Base-by-base conservation (phyloP, 2,888 invertebrate genomes). In the Ichneumoninae sp. region DNA sequence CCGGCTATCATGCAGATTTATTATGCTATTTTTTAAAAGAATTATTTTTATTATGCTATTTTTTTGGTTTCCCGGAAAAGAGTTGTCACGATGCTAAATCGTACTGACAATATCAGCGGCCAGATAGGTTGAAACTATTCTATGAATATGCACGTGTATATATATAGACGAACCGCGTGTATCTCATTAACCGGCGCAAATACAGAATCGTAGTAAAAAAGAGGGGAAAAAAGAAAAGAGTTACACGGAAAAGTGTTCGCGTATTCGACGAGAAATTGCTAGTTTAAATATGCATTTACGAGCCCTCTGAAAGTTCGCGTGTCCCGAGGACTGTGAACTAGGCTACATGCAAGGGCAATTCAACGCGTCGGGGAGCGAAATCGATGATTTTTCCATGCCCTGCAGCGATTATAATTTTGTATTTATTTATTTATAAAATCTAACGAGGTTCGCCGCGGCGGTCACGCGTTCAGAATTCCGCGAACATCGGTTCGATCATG, bases 161-260 rank as follows among this genome's bases (percentile, higher is more conserved):
- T 44, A 44, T 44, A 44, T 16, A 44, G 44, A 44, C 16, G 4
- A 16, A 16, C 44, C 13, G 16, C 44, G 44, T 13, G 16, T 22
- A 54, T 10, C 54, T 54, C 36, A 65, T 75, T 75, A 65, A 57
- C 75, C 3, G 54, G 36, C 71, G 22, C 65, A 66, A 62, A 13
- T 54, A 30, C 26, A 54, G n/a, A 8, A 68, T 3, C 47, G 8
- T 7, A 0, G 44, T 44, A 19, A 44, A 66, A 10, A 68, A 40
- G 40, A 5, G 40, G 10, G 10, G 3, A n/a, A 47, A 47, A 10
- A 47, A 40, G 10, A 22, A 13, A 47, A 47, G 22, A 26, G 44
- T 47, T 44, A 22, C 54, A 57, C 22, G 54, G 54, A 57, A 57
- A 57, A 57, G 26, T 22, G 57, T 57, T 57, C 22, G 57, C 57